Evolutionary conservation across 2,888 invertebrate species (phyloP).

Genomic region (Aphodius granarius): DNA sequence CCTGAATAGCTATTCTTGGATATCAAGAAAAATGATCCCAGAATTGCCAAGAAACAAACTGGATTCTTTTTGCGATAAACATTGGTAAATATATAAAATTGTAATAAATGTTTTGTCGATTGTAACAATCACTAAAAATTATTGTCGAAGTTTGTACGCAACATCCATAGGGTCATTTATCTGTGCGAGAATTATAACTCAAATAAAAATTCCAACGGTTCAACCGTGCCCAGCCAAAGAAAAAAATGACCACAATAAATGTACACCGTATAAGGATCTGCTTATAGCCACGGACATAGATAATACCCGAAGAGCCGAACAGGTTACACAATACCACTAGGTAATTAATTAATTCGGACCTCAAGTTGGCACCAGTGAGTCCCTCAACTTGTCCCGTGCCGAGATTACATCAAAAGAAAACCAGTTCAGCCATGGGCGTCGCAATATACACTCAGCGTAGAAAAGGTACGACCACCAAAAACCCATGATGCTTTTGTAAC

Average conservation of each 20-base stretch:
- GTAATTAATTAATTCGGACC: constrained; percentile 46
- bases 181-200: not conserved
- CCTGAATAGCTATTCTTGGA: too few relatives aligned
- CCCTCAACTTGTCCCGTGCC: not conserved
- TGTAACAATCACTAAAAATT: not conserved
- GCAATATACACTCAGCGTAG: too few relatives aligned
- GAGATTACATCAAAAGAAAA: constrained; percentile 44
- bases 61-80: too few relatives aligned
- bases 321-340: constrained; percentile 44
- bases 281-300: constrained; percentile 42
- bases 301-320: constrained; percentile 37
- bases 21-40: too few relatives aligned
- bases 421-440: constrained; percentile 43
- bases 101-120: too few relatives aligned
- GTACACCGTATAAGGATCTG: constrained; percentile 45
- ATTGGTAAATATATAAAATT: too few relatives aligned
- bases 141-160: constrained; percentile 7
- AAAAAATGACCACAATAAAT: constrained; percentile 43
- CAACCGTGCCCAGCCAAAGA: constrained; percentile 26
- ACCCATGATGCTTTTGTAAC: too few relatives aligned
- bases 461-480: too few relatives aligned
- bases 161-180: constrained; percentile 5
- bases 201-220: constrained; percentile 2
- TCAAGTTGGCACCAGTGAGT: not conserved
- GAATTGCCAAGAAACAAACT: too few relatives aligned